Evolutionary conservation across 1,140 invertebrate species (phyloP), one percentile per base, ranked within the genome.

Genomic region (Hycleus phaleratus): DNA sequence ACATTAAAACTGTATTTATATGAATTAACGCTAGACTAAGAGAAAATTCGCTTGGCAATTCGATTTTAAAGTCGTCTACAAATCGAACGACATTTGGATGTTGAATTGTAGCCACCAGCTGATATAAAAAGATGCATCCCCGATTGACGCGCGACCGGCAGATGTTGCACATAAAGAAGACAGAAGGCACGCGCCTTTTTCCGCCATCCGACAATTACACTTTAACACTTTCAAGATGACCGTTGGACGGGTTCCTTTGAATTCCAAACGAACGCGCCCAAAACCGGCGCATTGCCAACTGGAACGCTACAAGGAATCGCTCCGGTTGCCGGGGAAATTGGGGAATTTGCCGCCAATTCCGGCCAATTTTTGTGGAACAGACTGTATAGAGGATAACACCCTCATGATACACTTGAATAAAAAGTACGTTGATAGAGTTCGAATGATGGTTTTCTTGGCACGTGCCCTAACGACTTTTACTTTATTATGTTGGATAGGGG

Each of bases 101-200:
- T 32, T 4, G 32, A 18, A 18, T 32, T 4, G 32, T 32, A 32
- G 32, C 32, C 49, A 59, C 49, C 57, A 59, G 57, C 57, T 59
- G 57, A 59, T 59, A 43, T 48, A 46, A n/a, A 49, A 59, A 59
- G 57, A 59, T 53, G 57, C 57, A 59, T 59, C 57, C 50, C 57
- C 38, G 49, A 59, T 59, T 49, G 57, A 38, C 43, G 49, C 46
- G 46, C 49, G 49, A 59, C 32, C 46, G 57, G 57, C 57, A 59
- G 57, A 59, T 59, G 57, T 59, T 59, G 39, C 46, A 44, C 25
- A 46, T 32, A 32, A 32, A 32, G 32, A 51, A 52, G 57, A 59
- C 57, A 59, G 57, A 59, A 52, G 57, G 57, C 57, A 59, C 57
- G 57, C 57, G 57, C 43, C 56, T 46, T 46, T 10, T 26, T 5